Base-by-base conservation (phyloP, 2,888 invertebrate genomes). In the Ophioninae sp. region DNA sequence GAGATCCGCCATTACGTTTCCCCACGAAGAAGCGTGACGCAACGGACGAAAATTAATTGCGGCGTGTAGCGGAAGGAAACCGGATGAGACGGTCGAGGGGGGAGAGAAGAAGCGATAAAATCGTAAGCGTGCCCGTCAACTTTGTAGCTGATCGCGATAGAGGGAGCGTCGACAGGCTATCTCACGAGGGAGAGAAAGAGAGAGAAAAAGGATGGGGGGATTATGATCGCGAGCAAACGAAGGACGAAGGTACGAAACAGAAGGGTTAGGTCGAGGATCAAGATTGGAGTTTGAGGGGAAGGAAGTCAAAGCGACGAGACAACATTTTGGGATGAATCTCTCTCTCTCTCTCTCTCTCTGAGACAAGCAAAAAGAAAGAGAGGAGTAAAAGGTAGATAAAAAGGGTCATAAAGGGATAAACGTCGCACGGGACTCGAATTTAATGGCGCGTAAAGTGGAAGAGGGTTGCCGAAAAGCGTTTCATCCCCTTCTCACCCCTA, bases 391-490 rank as follows among this genome's bases (percentile, higher is more conserved):
- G 51, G 81, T 83, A 86, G 82, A 83, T 84, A 82, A 78, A 85
- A 85, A 87, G 83, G 86, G 84, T 83, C 82, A 87, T 85, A 89
- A 91, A 88, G 87, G 90, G 88, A 91, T 91, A 90, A 91, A 89
- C 89, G 91, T 89, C 90, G 87, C 87, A 87, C 84, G 87, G 87
- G 87, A 89, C 87, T 89, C 87, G 90, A 88, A 90, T 91, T 92
- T 91, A 92, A 92, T 92, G 92, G 91, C 88, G 92, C 92, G 91
- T 92, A 90, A 92, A 92, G 89, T 90, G 77, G 82, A 79, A 83
- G 85, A 84, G 80, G 84, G 85, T 80, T 81, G 79, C 22, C 30
- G 61, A 61, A 59, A 39, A 39, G 61, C 23, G n/a, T 22, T 65
- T 64, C 65, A 65, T 68, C 77, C 63, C n/a, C 79, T 59, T 72